phyloP scores from a whole-genome alignment of 1,140 invertebrate genomes.

The Theocolax elegans region DNA sequence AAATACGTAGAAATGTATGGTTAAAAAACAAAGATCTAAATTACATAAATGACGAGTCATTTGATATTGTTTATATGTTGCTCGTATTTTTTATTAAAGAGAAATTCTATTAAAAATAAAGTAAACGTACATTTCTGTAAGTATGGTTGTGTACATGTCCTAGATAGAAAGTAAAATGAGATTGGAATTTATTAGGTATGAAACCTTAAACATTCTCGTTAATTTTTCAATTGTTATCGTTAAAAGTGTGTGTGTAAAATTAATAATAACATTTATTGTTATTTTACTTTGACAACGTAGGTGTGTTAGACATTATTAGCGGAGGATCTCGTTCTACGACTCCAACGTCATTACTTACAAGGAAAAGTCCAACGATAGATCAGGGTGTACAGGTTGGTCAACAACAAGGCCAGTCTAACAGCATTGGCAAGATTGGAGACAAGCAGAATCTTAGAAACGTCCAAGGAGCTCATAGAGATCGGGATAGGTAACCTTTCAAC shows the following conservation, averaged over 20 bases:
- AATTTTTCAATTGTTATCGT: too few species aligned
- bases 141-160: too few species aligned
- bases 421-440: constrained; percentile 60
- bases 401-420: constrained; percentile 58
- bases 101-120: too few species aligned
- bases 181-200: too few species aligned
- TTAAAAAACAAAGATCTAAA: background rate
- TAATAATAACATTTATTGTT: background rate
- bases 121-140: background rate
- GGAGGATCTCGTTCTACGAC: constrained; percentile 82
- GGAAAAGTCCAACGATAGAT: constrained; percentile 86
- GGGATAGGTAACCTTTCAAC: constrained; percentile 59
- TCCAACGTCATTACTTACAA: constrained; percentile 74
- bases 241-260: too few species aligned
- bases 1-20: too few species aligned
- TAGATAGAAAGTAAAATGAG: background rate
- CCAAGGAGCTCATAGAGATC: constrained; percentile 58
- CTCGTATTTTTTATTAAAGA: background rate
- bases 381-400: constrained; percentile 78
- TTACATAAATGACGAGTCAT: background rate
- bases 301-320: constrained; percentile 81
- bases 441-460: constrained; percentile 60
- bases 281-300: constrained; percentile 45
- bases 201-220: too few species aligned
- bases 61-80: background rate